A percentile compares a stretch with the other conserved stretches of the same genome.
Evolutionary conservation across 1,140 invertebrate species (phyloP).

Genomic region (Caerostris extrusa): DNA sequence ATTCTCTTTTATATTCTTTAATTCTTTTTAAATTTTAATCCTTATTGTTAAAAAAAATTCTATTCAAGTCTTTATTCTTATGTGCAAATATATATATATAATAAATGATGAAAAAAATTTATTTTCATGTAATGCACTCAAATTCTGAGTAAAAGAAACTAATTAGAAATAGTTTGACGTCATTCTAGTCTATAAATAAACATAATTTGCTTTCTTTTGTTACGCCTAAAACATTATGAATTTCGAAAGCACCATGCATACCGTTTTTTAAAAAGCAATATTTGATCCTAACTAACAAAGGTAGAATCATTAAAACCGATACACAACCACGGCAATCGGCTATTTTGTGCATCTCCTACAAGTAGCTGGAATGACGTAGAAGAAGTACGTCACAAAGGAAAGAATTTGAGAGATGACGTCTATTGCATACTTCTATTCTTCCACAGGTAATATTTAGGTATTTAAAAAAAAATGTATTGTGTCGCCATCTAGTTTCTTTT

Average conservation of each 20-base stretch:
- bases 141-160: background rate
- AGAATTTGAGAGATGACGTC: background rate
- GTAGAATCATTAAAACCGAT: background rate
- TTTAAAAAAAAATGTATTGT: background rate
- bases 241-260: background rate
- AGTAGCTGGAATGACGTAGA: background rate
- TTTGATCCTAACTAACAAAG: background rate
- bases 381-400: background rate
- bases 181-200: background rate
- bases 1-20: no score
- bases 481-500: background rate
- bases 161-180: background rate
- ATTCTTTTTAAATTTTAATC: no score
- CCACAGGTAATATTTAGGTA: background rate
- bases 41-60: no score
- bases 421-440: background rate
- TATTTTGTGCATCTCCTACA: background rate
- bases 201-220: background rate
- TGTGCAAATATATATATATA: no score
- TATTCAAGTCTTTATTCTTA: no score
- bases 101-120: no score
- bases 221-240: background rate
- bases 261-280: no score
- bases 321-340: background rate
- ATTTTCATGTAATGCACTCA: no score